Evolutionary conservation across 2,113 vertebrate genomes (phyloP), one percentile per base, ranked within the genome.

Genomic region (Pterophyllum scalare): DNA sequence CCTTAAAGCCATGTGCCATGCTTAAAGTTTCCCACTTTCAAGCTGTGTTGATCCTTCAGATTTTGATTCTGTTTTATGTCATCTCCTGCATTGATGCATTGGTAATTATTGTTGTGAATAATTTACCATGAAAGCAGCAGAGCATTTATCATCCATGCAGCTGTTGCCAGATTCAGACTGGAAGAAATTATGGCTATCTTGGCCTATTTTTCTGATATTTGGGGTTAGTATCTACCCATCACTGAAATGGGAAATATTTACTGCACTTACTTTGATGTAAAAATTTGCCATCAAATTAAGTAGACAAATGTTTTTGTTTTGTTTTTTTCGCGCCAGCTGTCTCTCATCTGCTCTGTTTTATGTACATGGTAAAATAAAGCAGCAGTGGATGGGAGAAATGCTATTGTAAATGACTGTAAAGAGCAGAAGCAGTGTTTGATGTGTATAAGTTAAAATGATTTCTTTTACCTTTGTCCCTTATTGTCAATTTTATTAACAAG

Each of bases 311-410:
- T 46, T 46, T 33, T 33, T 33, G 5, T 6, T 33, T 33, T 33
- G 5, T 33, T 33, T 26, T 26, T 22, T 46, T 67, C 40, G 0
- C 64, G 19, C 43, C 62, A 65, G 15, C 38, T 65, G 38, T 0
- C 0, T 65, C 22, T 67, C 40, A 24, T 17, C 5, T 67, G 40
- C 14, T 46, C 22, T 46, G 17, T 2, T 26, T 14, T 26, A 11
- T 67, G 38, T 11, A 22, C 38, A 26, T 22, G 0, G 22, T 67
- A 28, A 70, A 70, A 67, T 46, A 49, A 70, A 70, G 26, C 65
- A 28, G 64, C 54, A 56, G 20, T 10, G 9, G 9, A n/a, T 2
- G 3, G 20, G 54, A n/a, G 2, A 56, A 11, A 56, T n/a, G 22
- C 20, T 3, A 9, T 6, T 46, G 17, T 26, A 46, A 26, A 67